Evolutionary conservation across 1,140 invertebrate genomes (phyloP).

Genomic region (Camponotus pennsylvanicus): DNA sequence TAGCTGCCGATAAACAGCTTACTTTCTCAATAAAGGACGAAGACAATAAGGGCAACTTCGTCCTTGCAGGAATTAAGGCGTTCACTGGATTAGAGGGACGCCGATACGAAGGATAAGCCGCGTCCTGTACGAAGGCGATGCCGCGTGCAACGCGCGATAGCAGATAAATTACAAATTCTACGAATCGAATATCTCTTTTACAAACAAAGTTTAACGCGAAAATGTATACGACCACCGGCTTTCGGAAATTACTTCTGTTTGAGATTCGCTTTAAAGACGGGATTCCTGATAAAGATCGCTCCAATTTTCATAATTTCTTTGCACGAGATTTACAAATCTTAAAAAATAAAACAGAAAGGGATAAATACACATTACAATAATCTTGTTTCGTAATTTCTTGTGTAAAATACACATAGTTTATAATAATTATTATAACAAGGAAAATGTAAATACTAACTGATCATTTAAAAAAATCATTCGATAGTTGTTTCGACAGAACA

Average conservation of each 20-base stretch:
- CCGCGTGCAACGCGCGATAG: conserved; percentile 55
- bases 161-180: conserved; percentile 62
- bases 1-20: conserved; percentile 76
- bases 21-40: conserved; percentile 72
- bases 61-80: conserved; percentile 54
- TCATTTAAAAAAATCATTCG: background rate
- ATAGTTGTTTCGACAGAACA: background rate
- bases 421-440: background rate
- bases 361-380: background rate
- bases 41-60: conserved; percentile 69
- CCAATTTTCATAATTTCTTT: conserved; percentile 14
- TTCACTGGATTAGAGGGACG: conserved; percentile 54
- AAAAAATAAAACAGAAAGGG: background rate
- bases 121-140: conserved; percentile 36
- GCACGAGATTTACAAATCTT: background rate
- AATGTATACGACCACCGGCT: conserved; percentile 18
- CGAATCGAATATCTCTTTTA: conserved; percentile 54
- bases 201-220: conserved; percentile 40
- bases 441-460: background rate
- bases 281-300: conserved; percentile 7
- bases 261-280: conserved; percentile 6
- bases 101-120: conserved; percentile 59
- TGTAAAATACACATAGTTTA: background rate
- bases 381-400: background rate
- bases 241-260: conserved; percentile 19